Evolutionary conservation across 2,888 invertebrate species (phyloP), one percentile per base, ranked within the genome.

Genomic region (Amiota mariae): DNA sequence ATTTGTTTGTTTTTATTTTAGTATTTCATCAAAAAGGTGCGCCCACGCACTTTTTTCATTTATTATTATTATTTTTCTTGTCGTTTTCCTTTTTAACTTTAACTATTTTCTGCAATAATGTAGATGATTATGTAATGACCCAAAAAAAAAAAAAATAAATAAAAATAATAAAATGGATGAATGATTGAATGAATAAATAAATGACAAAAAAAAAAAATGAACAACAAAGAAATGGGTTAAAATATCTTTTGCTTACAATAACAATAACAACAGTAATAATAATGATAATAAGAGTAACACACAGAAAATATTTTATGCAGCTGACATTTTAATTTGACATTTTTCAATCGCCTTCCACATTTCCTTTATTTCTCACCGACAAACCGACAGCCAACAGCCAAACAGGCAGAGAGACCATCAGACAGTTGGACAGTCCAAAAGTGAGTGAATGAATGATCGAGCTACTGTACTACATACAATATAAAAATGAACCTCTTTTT

Each of bases 251-350:
- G n/a, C 24, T 24, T 2, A 24, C 24, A 24, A 24, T 24, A 24
- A 24, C 24, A 24, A 24, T 24, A 24, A 24, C 24, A 24, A 24
- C 24, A 24, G 3, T 6, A 36, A 36, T 6, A 36, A 36, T 6
- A 6, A 36, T 6, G 8, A 36, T 36, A 36, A 36, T 36, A 36
- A 36, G 36, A 36, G 59, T 78, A 74, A 71, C 80, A 71, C 80
- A 75, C 36, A 36, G 36, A 68, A 54, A 68, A 36, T 54, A 15
- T 68, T 68, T 68, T 51, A 68, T 68, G 67, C 67, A 54, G 24
- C 78, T 86, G 86, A 84, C 83, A 84, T 82, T 79, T 84, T 84
- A 86, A 84, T 86, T 86, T 86, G 85, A 84, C 86, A 85, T 71
- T 76, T 78, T 78, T 72, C 49, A 49, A 18, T 70, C 70, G 70